Conservation (phyloP, 2,113 vertebrate genomes). For the Sitta europaea region DNA sequence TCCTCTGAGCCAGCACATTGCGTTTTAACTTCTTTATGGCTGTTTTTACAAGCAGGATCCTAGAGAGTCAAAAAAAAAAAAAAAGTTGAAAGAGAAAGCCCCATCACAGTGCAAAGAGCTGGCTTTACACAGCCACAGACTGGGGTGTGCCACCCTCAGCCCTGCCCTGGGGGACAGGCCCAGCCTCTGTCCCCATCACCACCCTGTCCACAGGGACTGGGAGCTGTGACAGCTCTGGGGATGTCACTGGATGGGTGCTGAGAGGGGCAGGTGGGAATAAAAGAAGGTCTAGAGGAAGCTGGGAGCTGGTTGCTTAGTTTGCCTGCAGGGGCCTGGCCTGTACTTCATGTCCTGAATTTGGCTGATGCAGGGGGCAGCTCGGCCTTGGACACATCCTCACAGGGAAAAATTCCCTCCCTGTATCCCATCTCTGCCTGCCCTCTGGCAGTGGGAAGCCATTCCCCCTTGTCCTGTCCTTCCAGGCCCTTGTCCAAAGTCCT, state of each 20-base stretch:
- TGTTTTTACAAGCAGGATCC: slow-evolving; percentile 7
- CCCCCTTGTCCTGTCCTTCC: not conserved
- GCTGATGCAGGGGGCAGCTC: not conserved
- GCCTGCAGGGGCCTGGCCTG: not conserved
- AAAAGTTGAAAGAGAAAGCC: not conserved
- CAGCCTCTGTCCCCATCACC: not conserved
- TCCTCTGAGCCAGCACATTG: slow-evolving; percentile 35
- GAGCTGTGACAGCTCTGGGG: not conserved
- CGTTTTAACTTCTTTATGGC: slow-evolving; percentile 26
- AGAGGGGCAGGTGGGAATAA: not conserved
- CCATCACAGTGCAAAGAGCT: not conserved
- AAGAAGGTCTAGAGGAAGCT: not conserved
- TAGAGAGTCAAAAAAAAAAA: not conserved
- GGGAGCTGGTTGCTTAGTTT: not conserved
- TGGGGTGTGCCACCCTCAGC: rapidly evolving
- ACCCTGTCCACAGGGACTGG: rapidly evolving
- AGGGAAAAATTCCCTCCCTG: not conserved
- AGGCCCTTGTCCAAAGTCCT: rapidly evolving
- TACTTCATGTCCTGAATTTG: not conserved
- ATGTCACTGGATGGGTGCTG: not conserved
- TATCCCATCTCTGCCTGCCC: rapidly evolving
- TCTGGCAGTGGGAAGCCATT: not conserved
- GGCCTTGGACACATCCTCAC: not conserved
- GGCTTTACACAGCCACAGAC: not conserved
- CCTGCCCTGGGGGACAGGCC: not conserved